Conservation (phyloP, 2,888 invertebrate species). For the Drosophila basisetae region DNA sequence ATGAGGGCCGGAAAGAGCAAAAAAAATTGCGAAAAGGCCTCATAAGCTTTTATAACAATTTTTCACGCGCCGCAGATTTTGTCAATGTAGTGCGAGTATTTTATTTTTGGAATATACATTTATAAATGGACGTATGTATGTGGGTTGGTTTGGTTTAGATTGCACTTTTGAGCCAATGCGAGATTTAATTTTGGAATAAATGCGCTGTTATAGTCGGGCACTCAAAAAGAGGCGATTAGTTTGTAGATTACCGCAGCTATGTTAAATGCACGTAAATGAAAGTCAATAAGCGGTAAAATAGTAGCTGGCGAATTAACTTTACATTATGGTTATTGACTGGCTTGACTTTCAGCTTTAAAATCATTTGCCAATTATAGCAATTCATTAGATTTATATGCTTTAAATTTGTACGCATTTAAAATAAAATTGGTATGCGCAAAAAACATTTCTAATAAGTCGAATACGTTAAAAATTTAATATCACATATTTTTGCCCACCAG, state of each 20-base stretch:
- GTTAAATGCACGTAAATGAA: not conserved
- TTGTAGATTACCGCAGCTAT: not conserved
- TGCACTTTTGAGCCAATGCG: conserved; percentile 33
- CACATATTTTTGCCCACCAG: conserved; percentile 28
- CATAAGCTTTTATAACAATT: conserved; percentile 62
- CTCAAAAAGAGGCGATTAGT: not conserved
- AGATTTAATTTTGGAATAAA: conserved; percentile 2
- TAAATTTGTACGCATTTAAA: not conserved
- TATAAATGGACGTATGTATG: not conserved
- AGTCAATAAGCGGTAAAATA: not conserved
- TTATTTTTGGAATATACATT: conserved; percentile 3
- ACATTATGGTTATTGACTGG: not conserved
- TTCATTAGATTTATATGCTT: not conserved
- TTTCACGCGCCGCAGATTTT: conserved; percentile 62
- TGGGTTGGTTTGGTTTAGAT: conserved; percentile 25
- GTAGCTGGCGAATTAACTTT: not conserved
- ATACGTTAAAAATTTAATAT: conserved; percentile 27
- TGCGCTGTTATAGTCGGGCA: not conserved
- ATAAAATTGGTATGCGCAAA: not conserved
- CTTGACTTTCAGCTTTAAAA: not conserved
- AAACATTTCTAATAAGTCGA: conserved; percentile 12
- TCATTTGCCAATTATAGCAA: not conserved
- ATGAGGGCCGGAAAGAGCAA: conserved; percentile 17
- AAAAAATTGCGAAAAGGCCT: conserved; percentile 43
- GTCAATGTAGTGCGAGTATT: conserved; percentile 42